Conservation (phyloP, 2,797 vertebrate genomes). For the Notolepis coatsorum region DNA sequence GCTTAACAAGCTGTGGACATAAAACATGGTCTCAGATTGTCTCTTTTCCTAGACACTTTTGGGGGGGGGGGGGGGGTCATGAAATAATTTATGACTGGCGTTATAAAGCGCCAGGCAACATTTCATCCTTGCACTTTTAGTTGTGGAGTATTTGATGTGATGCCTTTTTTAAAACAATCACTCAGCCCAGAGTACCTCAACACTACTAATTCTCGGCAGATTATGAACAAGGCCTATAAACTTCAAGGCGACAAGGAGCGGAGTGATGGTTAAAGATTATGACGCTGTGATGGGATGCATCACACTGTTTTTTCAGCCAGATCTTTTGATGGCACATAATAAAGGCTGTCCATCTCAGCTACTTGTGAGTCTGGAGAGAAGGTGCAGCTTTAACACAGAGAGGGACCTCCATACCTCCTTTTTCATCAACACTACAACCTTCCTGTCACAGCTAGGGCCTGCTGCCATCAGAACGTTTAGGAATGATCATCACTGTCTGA, state of each 20-base stretch:
- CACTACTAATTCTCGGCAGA: constrained; percentile 67
- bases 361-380: constrained; percentile 60
- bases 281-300: constrained; percentile 67
- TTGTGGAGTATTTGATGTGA: constrained; percentile 39
- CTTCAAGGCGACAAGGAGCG: constrained; percentile 66
- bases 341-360: constrained; percentile 67
- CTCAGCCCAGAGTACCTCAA: constrained; percentile 66
- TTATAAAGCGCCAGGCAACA: constrained; percentile 66
- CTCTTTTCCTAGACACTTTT: constrained; percentile 75
- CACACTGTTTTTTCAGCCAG: constrained; percentile 61
- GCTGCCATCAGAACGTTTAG: too few relatives aligned
- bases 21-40: constrained; percentile 81
- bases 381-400: constrained; percentile 57
- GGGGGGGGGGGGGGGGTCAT: constrained; percentile 67
- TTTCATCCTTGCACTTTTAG: constrained; percentile 70
- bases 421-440: constrained; percentile 48
- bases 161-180: constrained; percentile 70
- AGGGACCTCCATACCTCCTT: constrained; percentile 27
- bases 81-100: constrained; percentile 74
- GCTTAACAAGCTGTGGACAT: constrained; percentile 87
- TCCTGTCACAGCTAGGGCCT: constrained; percentile 51
- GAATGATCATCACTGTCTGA: too few relatives aligned
- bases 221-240: constrained; percentile 75
- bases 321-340: constrained; percentile 72
- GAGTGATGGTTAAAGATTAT: constrained; percentile 75